phyloP scores from a whole-genome alignment of 2,888 invertebrate genomes.

The Hyalella azteca region DNA sequence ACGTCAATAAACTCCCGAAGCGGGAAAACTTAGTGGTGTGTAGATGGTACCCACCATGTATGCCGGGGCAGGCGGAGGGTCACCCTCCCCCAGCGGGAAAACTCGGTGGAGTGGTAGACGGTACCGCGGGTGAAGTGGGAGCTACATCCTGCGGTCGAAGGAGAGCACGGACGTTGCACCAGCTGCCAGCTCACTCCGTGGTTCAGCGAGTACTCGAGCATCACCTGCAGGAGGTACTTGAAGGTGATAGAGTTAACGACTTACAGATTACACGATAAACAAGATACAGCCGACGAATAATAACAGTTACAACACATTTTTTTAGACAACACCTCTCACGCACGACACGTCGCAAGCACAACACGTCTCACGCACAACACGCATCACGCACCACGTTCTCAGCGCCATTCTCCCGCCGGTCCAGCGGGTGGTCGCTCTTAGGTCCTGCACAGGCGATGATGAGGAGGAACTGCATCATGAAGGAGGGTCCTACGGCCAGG shows the following conservation, averaged over 20 bases:
- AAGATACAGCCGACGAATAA: neutral
- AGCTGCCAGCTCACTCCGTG: constrained; percentile 64
- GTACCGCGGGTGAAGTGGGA: constrained; percentile 61
- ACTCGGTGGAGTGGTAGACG: constrained; percentile 62
- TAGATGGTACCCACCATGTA: constrained; percentile 60
- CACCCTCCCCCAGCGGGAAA: constrained; percentile 62
- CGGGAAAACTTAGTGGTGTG: too few species aligned
- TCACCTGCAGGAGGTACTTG: constrained; percentile 59
- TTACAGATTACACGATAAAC: neutral
- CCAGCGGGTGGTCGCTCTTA: neutral
- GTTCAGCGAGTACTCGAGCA: constrained; percentile 63
- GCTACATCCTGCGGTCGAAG: constrained; percentile 47
- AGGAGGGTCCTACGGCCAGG: constrained; percentile 63
- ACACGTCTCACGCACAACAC: neutral
- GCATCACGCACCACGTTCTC: constrained; percentile 18
- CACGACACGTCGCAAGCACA: neutral
- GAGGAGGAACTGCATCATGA: constrained; percentile 64
- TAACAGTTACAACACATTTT: neutral
- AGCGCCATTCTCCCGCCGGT: neutral
- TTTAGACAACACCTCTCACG: neutral
- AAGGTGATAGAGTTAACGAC: neutral
- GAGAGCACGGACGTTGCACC: constrained; percentile 60
- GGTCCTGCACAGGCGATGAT: constrained; percentile 63
- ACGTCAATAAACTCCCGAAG: too few species aligned
- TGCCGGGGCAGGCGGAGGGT: constrained; percentile 62